Percentiles rank a stretch among this genome's conserved stretches.
phyloP scores from a whole-genome alignment of 2,797 vertebrate species.

The Heteromormyrus szaboi region DNA sequence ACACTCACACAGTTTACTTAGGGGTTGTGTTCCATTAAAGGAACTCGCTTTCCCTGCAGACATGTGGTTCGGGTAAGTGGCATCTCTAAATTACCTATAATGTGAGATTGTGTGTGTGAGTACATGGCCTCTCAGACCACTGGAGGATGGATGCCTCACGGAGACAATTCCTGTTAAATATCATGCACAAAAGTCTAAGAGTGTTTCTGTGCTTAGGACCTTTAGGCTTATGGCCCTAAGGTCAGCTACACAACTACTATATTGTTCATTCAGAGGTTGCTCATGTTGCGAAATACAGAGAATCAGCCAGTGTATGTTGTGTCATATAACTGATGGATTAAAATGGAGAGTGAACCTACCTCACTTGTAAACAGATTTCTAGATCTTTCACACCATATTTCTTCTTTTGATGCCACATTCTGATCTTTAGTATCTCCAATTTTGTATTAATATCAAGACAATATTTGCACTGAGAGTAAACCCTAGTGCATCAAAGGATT shows the following conservation, averaged over 20 bases:
- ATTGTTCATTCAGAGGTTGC: neutral
- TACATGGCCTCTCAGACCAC: neutral
- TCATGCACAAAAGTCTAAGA: neutral
- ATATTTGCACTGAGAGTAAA: constrained; percentile 4
- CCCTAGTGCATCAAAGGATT: neutral
- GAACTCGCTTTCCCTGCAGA: neutral
- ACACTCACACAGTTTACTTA: neutral
- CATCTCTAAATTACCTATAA: neutral
- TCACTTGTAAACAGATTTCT: constrained; percentile 47
- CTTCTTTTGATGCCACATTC: neutral
- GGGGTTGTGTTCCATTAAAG: neutral
- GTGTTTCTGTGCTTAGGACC: neutral
- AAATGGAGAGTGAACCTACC: constrained; percentile 36
- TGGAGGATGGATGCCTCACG: neutral
- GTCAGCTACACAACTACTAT: neutral
- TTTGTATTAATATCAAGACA: neutral
- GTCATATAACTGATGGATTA: neutral
- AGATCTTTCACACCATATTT: constrained; percentile 44
- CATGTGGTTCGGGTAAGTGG: neutral
- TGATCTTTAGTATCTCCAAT: neutral
- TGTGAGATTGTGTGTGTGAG: neutral
- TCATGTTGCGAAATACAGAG: neutral
- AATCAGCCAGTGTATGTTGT: constrained; percentile 50
- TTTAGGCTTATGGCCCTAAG: neutral
- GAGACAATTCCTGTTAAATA: neutral